These are phyloP conservation scores for Megaceryle torquata DNA, from an alignment of 2,113 vertebrate genomes.

Conservation along the genomic window DNA sequence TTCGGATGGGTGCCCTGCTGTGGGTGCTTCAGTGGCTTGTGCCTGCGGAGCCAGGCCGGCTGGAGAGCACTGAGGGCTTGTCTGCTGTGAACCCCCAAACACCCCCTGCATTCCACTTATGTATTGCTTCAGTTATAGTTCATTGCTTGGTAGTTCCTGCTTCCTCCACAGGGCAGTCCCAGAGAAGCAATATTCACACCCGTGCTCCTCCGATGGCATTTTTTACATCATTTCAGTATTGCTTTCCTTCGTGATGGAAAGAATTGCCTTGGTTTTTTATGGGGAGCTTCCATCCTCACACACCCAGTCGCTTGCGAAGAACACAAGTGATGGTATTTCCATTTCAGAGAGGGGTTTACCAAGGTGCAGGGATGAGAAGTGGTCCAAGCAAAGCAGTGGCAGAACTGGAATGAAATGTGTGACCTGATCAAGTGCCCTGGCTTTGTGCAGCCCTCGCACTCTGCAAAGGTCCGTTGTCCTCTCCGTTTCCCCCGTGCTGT, in stretches of 20 bases:
- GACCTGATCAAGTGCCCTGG: background rate
- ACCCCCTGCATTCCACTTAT: background rate
- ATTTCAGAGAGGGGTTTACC: background rate
- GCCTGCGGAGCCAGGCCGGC: background rate
- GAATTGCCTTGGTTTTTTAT: background rate
- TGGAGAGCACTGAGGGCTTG: fast-evolving
- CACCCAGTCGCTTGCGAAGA: background rate
- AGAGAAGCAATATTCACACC: background rate
- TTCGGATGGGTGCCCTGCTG: background rate
- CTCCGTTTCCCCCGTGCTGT: background rate
- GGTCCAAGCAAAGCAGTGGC: background rate
- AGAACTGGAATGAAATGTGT: background rate
- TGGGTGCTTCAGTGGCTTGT: no score
- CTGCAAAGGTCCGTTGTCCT: background rate
- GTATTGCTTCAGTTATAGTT: background rate
- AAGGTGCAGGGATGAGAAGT: background rate
- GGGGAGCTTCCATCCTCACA: background rate
- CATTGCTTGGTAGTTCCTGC: background rate
- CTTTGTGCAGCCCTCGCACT: background rate
- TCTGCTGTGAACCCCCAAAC: background rate
- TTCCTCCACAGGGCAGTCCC: background rate
- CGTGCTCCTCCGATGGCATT: background rate
- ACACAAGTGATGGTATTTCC: background rate
- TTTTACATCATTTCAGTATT: background rate
- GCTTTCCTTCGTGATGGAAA: background rate